Evolutionary conservation across 92 coral and sea anemone genomes (phyloP).

Genomic region (Chrysogorgia sp.): DNA sequence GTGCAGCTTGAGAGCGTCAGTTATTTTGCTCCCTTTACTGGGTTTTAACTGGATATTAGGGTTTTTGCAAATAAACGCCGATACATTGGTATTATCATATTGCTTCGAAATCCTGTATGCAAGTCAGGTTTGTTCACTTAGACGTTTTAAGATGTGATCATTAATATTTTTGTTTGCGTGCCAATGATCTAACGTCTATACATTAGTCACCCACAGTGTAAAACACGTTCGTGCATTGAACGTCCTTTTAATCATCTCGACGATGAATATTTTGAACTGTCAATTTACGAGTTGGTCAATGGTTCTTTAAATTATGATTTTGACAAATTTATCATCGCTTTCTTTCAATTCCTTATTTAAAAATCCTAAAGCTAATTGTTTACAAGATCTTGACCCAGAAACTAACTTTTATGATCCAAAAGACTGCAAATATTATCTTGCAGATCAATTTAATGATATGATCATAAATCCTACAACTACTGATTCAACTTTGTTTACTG

Average conservation of each 20-base stretch:
- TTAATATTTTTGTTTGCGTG: neutral
- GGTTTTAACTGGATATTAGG: slow-evolving; percentile 86
- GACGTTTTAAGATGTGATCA: neutral
- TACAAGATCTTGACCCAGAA: slow-evolving; percentile 29
- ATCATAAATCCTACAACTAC: neutral
- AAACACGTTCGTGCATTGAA: no score
- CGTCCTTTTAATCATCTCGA: slow-evolving; percentile 6
- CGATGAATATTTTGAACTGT: neutral
- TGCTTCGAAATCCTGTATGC: slow-evolving; percentile 73
- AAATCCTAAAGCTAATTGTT: neutral
- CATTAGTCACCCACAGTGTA: no score
- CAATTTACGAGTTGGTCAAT: neutral
- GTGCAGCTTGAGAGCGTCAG: slow-evolving; percentile 72
- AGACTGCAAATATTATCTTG: slow-evolving; percentile 40
- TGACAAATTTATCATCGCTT: neutral
- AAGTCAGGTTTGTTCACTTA: slow-evolving; percentile 65
- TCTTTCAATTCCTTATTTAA: neutral
- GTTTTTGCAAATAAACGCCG: slow-evolving; percentile 73
- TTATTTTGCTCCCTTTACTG: slow-evolving; percentile 79
- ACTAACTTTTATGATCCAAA: neutral
- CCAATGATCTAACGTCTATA: no score
- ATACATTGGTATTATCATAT: slow-evolving; percentile 70
- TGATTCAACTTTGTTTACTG: slow-evolving; percentile 11
- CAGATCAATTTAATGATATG: slow-evolving; percentile 13
- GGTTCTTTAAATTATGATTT: slow-evolving; percentile 19